Percentiles rank a stretch among this genome's conserved stretches.
phyloP scores from a whole-genome alignment of 2,113 vertebrate species.

The Sinocyclocheilus rhinocerous region DNA sequence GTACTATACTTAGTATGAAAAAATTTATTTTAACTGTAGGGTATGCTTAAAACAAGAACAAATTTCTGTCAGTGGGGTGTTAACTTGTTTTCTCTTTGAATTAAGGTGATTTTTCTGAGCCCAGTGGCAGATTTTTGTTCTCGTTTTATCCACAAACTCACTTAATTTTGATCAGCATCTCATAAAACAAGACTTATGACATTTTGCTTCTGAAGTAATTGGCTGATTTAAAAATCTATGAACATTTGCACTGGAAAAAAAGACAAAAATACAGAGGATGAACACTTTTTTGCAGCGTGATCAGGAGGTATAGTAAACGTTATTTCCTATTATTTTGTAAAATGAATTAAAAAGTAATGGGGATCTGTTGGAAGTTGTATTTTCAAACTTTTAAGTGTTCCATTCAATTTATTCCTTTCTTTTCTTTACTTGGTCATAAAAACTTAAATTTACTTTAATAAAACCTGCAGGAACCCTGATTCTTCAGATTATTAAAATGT shows the following conservation, averaged over 20 bases:
- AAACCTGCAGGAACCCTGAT: not conserved
- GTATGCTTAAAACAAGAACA: not conserved
- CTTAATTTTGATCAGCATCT: not conserved
- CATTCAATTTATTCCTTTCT: not conserved
- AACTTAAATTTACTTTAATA: not conserved
- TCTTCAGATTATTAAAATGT: not conserved
- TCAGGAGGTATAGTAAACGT: not conserved
- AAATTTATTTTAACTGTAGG: no score
- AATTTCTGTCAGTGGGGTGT: not conserved
- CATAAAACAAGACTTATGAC: not conserved
- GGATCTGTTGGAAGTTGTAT: not conserved
- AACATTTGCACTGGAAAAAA: not conserved
- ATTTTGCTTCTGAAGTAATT: not conserved
- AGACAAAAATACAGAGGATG: no score
- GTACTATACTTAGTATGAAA: no score
- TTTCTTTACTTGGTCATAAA: not conserved
- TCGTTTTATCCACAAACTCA: not conserved
- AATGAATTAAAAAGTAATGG: not conserved
- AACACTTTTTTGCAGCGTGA: not conserved
- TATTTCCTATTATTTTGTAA: not conserved
- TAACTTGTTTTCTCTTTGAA: not conserved
- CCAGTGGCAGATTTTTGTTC: not conserved
- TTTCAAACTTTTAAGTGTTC: not conserved
- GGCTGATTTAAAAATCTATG: not conserved
- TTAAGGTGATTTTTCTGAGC: not conserved